Base-by-base conservation (phyloP, 2,888 invertebrate genomes). In the Oscheius sp. region DNA sequence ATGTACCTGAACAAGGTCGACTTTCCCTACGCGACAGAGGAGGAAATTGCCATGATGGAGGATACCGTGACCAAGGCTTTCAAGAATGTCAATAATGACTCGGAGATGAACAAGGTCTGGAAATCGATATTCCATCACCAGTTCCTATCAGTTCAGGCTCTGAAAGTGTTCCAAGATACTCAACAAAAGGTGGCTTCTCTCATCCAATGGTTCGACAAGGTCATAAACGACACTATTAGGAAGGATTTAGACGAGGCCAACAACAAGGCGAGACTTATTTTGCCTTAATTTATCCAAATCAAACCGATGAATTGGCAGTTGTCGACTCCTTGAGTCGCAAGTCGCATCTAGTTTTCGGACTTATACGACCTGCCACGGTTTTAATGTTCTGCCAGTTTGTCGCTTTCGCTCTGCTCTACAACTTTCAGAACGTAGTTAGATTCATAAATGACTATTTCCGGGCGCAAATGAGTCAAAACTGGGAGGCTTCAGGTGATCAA, bases 11-110 rank as follows among this genome's bases (percentile, higher is more conserved):
- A 89, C 50, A 90, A 90, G 76, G 85, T 92, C n/a, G 84, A 89
- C 62, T 91, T 92, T 81, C 92, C 92, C 0, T 92, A 92, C 84
- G 91, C 91, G 72, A 90, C 89, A 32, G 89, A 89, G 48, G 89
- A 89, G 13, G 92, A 92, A 83, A 89, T 92, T 73, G 84, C 85
- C 1, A 89, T 90, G 1, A 85, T 92, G 51, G 89, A 90, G 68
- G 89, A 88, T 79, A 91, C 91, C 0, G 89, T 90, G 9, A 88
- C 89, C 74, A 90, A 90, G 80, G 90, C 92, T 68, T 91, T 91
- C 86, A 89, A 90, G 68, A 91, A 91, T 84, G 91, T 92, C 89
- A 90, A 90, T 83, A 89, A 89, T 1, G 80, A 86, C 5, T 89
- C 90, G 0, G 85, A 91, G 33, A 90, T 90, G 74, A 84, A 86